phyloP scores from a whole-genome alignment of 2,113 vertebrate species.

The Aspiorhynchus laticeps region DNA sequence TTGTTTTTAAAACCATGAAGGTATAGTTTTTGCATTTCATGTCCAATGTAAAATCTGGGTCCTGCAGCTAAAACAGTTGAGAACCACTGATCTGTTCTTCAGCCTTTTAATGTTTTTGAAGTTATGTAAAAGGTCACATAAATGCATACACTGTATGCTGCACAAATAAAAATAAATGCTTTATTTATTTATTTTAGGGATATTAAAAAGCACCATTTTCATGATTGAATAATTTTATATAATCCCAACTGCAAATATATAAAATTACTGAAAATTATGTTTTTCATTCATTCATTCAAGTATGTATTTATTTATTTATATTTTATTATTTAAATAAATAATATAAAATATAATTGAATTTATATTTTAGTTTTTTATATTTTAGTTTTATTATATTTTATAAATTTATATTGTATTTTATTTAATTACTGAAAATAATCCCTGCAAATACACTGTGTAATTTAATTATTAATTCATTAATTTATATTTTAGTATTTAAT shows the following conservation, averaged over 20 bases:
- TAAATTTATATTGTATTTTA: neutral
- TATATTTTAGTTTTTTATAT: neutral
- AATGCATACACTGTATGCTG: neutral
- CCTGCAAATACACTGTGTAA: too few relatives aligned
- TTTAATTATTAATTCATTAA: neutral
- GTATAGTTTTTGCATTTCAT: neutral
- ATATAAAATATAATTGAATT: neutral
- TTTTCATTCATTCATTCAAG: too few relatives aligned
- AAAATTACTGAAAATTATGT: too few relatives aligned
- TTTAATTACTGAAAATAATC: neutral
- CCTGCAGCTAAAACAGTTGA: neutral
- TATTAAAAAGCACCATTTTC: too few relatives aligned
- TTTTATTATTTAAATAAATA: neutral
- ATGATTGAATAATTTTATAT: too few relatives aligned
- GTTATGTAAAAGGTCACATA: too few relatives aligned
- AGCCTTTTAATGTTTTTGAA: neutral
- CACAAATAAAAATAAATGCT: neutral
- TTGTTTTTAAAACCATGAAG: neutral
- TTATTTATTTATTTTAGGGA: too few relatives aligned
- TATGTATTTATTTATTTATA: too few relatives aligned
- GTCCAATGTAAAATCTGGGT: neutral
- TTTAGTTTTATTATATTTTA: neutral
- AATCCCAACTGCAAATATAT: too few relatives aligned
- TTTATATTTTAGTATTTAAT: neutral
- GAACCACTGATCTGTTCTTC: slow-evolving; percentile 1